Base-by-base conservation (phyloP, 2,888 invertebrate genomes). In the Drosophila mulleri region DNA sequence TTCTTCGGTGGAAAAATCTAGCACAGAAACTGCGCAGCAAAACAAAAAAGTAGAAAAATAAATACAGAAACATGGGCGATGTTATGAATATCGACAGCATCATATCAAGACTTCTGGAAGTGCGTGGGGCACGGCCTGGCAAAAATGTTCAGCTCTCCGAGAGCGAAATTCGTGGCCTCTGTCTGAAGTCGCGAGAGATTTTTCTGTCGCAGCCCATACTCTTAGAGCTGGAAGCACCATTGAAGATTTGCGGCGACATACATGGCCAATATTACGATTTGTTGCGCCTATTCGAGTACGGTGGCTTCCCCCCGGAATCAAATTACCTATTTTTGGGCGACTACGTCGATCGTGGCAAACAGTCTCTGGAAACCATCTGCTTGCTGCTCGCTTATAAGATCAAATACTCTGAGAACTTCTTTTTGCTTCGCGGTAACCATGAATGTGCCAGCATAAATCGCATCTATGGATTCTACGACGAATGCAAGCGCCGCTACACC, bases 101-200 rank as follows among this genome's bases (percentile, higher is more conserved):
- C 74, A 92, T 92, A 86, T 92, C 92, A 68, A 81, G 92, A 80
- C 91, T 92, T 72, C 79, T 92, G 75, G 92, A 92, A 83, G 99
- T 99, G 92, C 96, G 99, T 92, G 99, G 99, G 93, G 98, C 98
- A 92, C 96, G 99, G 94, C 99, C 99, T 44, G 99, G 99, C 87
- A 99, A 99, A 95, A 99, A 98, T 96, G 99, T 99, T 92, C 99
- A 99, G 95, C 95, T 99, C 93, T 98, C 98, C 90, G 99, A 99
- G 95, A 96, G 96, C 92, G 99, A 99, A 95, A 99, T 99, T 92
- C 96, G 98, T 93, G 98, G 98, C 91, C 95, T 99, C 86, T 99
- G 99, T 94, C 95, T 99, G 91, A 99, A 99, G 94, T 99, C 99
- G 70, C 95, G 99, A 91, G 99, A 99, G 95, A 98, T 99, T 92